These are phyloP conservation scores for Calyptomena viridis DNA, from an alignment of 2,113 vertebrate genomes.

Conservation along the genomic window DNA sequence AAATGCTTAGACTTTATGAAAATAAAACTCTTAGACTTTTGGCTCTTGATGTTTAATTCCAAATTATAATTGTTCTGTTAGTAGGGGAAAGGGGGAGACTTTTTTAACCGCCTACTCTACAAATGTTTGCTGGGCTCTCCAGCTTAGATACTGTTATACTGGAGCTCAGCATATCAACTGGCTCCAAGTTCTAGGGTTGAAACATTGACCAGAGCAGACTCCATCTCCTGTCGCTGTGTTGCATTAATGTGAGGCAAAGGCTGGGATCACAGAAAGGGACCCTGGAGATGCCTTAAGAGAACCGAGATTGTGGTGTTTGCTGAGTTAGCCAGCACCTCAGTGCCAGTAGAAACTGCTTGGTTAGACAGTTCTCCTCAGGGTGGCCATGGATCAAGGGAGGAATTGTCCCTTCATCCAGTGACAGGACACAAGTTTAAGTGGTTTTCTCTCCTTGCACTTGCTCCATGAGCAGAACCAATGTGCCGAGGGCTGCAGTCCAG, in stretches of 20 bases:
- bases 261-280: not conserved
- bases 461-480: not conserved
- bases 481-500: not conserved
- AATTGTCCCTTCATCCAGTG: not conserved
- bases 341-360: not conserved
- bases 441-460: not conserved
- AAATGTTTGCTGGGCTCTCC: not conserved
- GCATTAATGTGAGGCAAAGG: not conserved
- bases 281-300: not conserved
- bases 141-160: not conserved
- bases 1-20: not conserved
- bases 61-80: not conserved
- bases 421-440: not conserved
- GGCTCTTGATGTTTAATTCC: not conserved
- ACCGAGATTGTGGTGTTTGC: accelerated
- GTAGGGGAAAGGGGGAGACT: not conserved
- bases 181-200: not conserved
- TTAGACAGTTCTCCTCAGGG: not conserved
- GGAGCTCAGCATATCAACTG: not conserved
- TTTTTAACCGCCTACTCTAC: not conserved
- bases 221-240: not conserved
- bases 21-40: not conserved
- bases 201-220: not conserved
- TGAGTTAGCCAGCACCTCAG: not conserved
- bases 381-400: not conserved